Base-by-base conservation (phyloP, 2,888 invertebrate genomes). In the Pachycephus smyrnensis region DNA sequence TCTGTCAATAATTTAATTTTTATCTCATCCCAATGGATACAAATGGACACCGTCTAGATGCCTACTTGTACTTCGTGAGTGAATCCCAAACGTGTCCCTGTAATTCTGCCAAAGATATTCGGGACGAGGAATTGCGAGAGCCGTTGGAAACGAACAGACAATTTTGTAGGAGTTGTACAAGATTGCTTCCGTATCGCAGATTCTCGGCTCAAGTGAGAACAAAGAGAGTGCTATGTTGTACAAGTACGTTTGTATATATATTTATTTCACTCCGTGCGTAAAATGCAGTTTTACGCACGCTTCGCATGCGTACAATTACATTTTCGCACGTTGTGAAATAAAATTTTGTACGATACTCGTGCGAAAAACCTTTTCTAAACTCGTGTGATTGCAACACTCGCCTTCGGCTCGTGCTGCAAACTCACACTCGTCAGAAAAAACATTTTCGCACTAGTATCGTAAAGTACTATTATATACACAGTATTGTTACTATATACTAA, bases 31-130 rank as follows among this genome's bases (percentile, higher is more conserved):
- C 9, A 9, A 55, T 23, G 55, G 15, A 23, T 55, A 2, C 9
- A 55, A 55, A 23, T 55, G 55, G 9, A 2, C 15, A 55, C 2
- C 2, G 55, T 79, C 69, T 79, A 90, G 90, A 83, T 77, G 85
- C 84, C 23, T 89, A 87, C 81, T 82, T 90, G 80, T 82, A 85
- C 68, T 88, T 89, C 69, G 81, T 88, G 33, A 84, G 83, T 73
- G 82, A 86, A 36, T 83, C 84, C n/a, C 86, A 87, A 77, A 84
- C 81, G 73, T 90, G 91, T 68, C 84, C 84, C 4, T 91, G 91
- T 77, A 68, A 76, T 12, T 31, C 71, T 0, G 31, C 71, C 6
- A 11, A 71, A 71, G 33, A 71, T 23, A 33, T 71, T 33, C 32
- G 33, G 9, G 71, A 71, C 23, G 84, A 87, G 36, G 86, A 88